Percentiles rank a stretch among this genome's conserved stretches.
Conservation (phyloP, 92 coral and sea anemone genomes). For the Metridium senile region DNA sequence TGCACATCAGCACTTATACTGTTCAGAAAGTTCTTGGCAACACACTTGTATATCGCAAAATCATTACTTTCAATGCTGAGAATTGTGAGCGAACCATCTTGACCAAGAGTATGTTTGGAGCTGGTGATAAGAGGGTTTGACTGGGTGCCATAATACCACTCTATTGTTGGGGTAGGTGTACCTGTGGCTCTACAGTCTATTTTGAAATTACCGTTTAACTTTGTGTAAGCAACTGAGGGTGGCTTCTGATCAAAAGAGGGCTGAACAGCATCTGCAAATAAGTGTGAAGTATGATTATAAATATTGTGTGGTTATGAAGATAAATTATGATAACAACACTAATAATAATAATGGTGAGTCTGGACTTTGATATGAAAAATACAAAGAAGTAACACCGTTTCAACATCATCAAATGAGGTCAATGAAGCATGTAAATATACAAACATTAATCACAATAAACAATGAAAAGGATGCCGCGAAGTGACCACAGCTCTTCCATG, state of each 20-base stretch:
- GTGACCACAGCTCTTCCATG: too few relatives aligned
- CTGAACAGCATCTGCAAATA: conserved; percentile 44
- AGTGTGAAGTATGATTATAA: neutral
- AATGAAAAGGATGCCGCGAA: too few relatives aligned
- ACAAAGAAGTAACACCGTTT: too few relatives aligned
- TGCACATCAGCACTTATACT: conserved; percentile 13
- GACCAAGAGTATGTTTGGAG: conserved; percentile 32
- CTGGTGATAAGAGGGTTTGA: conserved; percentile 28
- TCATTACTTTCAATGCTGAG: conserved; percentile 21
- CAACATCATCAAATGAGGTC: too few relatives aligned
- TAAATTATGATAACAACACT: too few relatives aligned
- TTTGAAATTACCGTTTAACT: conserved; percentile 17
- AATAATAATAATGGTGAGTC: too few relatives aligned
- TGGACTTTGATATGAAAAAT: too few relatives aligned
- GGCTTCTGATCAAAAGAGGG: conserved; percentile 50
- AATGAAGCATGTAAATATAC: too few relatives aligned
- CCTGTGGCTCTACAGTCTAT: conserved; percentile 79
- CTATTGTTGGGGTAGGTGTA: conserved; percentile 60
- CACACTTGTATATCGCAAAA: conserved; percentile 66
- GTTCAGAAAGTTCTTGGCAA: conserved; percentile 54
- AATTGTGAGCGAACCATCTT: conserved; percentile 71
- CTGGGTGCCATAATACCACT: conserved; percentile 55
- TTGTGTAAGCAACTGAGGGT: neutral
- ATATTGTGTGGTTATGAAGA: too few relatives aligned
- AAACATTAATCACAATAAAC: too few relatives aligned